Evolutionary conservation across 2,888 invertebrate genomes (phyloP).

Genomic region (Oligia latruncula): DNA sequence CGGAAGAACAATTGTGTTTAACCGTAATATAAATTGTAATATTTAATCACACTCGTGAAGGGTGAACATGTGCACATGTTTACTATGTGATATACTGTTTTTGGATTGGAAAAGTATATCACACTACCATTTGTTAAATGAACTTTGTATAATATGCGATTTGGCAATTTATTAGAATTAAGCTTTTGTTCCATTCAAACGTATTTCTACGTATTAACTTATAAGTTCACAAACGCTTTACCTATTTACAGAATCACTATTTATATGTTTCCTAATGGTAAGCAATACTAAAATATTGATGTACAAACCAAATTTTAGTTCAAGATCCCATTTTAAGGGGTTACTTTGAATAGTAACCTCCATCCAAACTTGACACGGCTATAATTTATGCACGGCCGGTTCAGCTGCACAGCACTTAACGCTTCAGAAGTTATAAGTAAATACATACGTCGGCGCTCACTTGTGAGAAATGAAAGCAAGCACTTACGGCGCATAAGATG

Average conservation of each 20-base stretch:
- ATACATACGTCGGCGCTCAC: conserved; percentile 43
- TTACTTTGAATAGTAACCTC: conserved; percentile 54
- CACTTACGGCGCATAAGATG: conserved; percentile 61
- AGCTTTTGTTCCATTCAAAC: not conserved
- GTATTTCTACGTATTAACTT: not conserved
- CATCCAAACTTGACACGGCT: conserved; percentile 42
- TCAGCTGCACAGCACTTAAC: conserved; percentile 56
- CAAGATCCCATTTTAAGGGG: conserved; percentile 34
- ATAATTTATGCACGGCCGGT: conserved; percentile 59
- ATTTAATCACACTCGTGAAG: not conserved
- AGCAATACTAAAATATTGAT: conserved; percentile 51
- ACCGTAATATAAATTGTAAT: not conserved
- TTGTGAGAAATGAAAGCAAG: conserved; percentile 58
- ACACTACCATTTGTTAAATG: not conserved
- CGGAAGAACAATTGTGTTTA: not conserved
- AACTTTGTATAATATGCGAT: not conserved
- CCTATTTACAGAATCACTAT: not conserved
- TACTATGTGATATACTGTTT: not conserved
- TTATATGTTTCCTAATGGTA: conserved; percentile 19
- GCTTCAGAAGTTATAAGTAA: conserved; percentile 55
- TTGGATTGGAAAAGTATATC: not conserved
- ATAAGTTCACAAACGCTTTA: not conserved
- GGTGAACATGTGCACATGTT: not conserved
- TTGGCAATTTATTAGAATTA: not conserved
- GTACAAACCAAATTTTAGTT: conserved; percentile 39